phyloP scores from a whole-genome alignment of 2,888 invertebrate species.

The Fragum sueziense region DNA sequence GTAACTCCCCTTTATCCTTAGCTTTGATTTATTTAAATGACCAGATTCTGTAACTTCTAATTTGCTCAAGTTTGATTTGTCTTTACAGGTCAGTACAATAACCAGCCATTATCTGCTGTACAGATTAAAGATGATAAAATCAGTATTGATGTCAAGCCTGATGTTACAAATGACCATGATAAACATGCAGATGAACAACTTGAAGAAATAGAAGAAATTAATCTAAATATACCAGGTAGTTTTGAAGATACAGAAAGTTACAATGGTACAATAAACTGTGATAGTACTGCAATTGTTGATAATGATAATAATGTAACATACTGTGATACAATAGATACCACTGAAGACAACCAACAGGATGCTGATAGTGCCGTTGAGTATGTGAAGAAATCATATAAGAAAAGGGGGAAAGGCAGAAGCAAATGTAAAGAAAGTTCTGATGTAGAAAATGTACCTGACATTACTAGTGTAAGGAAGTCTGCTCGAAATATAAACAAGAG shows the following conservation, averaged over 20 bases:
- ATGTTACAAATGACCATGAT: conserved; percentile 2
- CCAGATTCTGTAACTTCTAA: neutral
- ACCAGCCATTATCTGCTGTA: neutral
- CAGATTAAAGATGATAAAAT: neutral
- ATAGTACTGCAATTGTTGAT: neutral
- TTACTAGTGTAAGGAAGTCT: neutral
- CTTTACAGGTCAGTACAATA: neutral
- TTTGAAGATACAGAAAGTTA: neutral
- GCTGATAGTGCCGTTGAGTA: neutral
- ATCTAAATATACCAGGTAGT: neutral
- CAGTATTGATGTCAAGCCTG: neutral
- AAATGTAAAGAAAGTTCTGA: neutral
- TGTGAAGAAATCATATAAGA: neutral
- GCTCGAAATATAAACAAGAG: no score
- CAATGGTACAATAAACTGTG: neutral
- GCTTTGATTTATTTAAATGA: neutral
- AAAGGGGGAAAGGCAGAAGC: neutral
- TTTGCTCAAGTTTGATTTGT: neutral
- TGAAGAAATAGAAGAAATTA: neutral
- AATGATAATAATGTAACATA: neutral
- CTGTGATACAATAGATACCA: neutral
- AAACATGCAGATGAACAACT: conserved; percentile 22
- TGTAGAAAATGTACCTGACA: neutral
- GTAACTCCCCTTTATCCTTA: neutral
- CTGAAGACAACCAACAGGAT: neutral